Conservation (phyloP, 2,113 vertebrate species). For the Syngnathus typhle region DNA sequence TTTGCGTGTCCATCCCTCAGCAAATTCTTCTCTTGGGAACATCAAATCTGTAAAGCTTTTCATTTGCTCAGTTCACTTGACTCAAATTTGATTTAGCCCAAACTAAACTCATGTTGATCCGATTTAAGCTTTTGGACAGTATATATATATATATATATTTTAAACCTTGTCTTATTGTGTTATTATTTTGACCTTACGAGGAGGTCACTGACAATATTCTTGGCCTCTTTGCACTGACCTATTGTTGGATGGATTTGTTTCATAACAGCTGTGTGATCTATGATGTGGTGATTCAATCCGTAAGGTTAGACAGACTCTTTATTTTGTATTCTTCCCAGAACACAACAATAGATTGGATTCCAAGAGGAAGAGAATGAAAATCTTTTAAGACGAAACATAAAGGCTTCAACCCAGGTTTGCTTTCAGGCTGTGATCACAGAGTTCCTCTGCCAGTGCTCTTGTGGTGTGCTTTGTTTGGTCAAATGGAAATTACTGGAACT, state of each 20-base stretch:
- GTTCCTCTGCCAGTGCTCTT: too few relatives aligned
- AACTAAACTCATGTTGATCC: not conserved
- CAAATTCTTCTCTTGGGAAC: not conserved
- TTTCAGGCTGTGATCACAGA: not conserved
- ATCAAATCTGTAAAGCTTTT: not conserved
- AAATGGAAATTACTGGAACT: too few relatives aligned
- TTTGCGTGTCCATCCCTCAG: constrained; percentile 5
- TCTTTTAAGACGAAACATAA: not conserved
- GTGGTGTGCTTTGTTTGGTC: too few relatives aligned
- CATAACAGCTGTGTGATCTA: not conserved
- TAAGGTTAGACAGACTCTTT: not conserved
- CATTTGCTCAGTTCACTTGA: constrained; percentile 5
- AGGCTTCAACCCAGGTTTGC: not conserved
- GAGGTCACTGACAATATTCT: not conserved
- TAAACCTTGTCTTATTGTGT: not conserved
- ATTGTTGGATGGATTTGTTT: not conserved
- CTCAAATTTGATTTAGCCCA: constrained; percentile 2
- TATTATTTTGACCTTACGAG: not conserved
- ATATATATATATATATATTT: not conserved
- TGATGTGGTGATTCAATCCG: not conserved
- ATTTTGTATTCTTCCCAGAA: not conserved
- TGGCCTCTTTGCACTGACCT: not conserved
- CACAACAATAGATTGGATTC: not conserved
- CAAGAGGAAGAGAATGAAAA: not conserved
- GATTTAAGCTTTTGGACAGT: not conserved